These are phyloP conservation scores for Sclerurus mexicanus DNA, from an alignment of 2,113 vertebrate genomes.

Conservation along the genomic window DNA sequence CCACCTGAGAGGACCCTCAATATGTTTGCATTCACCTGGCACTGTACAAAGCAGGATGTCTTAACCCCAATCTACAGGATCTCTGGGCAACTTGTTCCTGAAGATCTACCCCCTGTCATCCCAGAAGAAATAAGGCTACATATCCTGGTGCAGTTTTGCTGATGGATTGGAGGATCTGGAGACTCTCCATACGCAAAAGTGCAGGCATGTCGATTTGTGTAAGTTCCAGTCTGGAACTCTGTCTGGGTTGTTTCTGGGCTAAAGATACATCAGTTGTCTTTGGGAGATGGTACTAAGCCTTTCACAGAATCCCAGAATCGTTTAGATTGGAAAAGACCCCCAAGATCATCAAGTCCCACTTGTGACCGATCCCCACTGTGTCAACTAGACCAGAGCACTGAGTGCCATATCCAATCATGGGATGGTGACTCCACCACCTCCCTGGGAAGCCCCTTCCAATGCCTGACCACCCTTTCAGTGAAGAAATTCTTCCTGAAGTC, in stretches of 20 bases:
- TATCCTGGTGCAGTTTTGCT: background rate
- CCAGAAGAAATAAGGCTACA: background rate
- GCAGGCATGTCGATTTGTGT: background rate
- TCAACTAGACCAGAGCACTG: background rate
- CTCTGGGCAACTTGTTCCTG: no score
- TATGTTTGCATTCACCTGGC: fast-evolving
- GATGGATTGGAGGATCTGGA: background rate
- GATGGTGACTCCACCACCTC: background rate
- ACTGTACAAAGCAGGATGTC: background rate
- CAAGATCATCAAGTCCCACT: fast-evolving
- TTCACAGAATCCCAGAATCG: background rate
- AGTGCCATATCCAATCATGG: background rate
- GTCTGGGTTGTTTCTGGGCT: background rate
- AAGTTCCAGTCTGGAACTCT: background rate
- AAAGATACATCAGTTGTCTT: background rate
- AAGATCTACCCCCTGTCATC: background rate
- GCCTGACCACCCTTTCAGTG: background rate
- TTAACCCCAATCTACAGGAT: background rate
- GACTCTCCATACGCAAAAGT: background rate
- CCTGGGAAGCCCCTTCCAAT: background rate
- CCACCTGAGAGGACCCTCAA: background rate
- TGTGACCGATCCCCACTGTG: fast-evolving
- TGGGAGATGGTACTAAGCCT: background rate
- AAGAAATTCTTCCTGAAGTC: background rate
- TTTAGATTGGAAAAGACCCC: background rate